These are phyloP conservation scores for Homarus americanus DNA, from an alignment of 1,140 invertebrate genomes.

Conservation along the genomic window DNA sequence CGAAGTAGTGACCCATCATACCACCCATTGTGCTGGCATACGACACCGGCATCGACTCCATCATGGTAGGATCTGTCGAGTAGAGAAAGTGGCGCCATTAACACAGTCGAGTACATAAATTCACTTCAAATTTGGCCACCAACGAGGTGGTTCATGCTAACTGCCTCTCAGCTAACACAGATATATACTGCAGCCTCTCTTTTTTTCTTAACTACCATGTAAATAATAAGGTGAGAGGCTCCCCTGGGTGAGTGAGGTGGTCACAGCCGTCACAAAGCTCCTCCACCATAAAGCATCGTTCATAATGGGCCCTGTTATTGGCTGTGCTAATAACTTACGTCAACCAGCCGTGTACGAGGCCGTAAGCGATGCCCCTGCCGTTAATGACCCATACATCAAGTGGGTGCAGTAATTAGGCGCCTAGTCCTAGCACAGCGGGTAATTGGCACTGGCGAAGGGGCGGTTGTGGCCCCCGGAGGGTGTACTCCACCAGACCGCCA, in stretches of 20 bases:
- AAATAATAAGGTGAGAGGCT: neutral
- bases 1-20: constrained; percentile 68
- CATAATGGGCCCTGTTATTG: neutral
- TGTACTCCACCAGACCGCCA: constrained; percentile 34
- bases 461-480: too few relatives aligned
- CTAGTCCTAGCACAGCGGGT: constrained; percentile 22
- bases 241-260: neutral
- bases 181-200: neutral
- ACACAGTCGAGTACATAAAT: neutral
- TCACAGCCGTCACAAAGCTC: neutral
- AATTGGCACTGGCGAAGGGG: constrained; percentile 50
- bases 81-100: constrained; percentile 36
- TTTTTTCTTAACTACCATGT: neutral
- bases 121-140: neutral
- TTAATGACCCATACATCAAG: constrained; percentile 62
- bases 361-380: constrained; percentile 8
- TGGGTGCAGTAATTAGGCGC: constrained; percentile 63
- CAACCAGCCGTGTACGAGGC: constrained; percentile 18
- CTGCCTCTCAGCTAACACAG: neutral
- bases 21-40: constrained; percentile 68
- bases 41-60: constrained; percentile 68
- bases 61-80: constrained; percentile 61
- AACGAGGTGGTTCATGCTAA: neutral
- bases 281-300: constrained; percentile 10
- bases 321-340: constrained; percentile 23